Percentiles rank a stretch among this genome's conserved stretches.
Conservation (phyloP, 2,888 invertebrate species). For the Metacarcinus magister region DNA sequence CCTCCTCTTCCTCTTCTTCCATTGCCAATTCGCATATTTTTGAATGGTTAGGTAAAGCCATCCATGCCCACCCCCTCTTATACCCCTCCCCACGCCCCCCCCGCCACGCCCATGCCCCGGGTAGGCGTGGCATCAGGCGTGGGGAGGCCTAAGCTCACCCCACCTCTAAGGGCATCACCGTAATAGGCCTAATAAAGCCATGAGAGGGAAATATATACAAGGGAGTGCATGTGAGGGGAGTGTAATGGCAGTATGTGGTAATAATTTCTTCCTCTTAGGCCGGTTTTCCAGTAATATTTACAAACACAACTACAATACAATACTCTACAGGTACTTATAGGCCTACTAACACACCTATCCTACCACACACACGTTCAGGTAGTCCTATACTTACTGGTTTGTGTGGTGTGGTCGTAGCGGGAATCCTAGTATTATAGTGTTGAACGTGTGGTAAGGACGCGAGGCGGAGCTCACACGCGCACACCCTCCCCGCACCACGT, state of each 20-base stretch:
- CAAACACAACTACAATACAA: neutral
- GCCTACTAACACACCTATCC: neutral
- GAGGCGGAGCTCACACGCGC: neutral
- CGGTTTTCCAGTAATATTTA: constrained; percentile 28
- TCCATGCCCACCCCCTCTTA: neutral
- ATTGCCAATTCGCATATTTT: constrained; percentile 26
- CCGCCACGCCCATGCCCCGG: neutral
- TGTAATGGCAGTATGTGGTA: neutral
- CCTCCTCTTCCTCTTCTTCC: neutral
- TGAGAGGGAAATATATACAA: neutral
- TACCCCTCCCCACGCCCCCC: neutral
- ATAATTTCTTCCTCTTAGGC: neutral
- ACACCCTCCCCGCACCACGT: constrained; percentile 39
- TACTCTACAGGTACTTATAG: too few species aligned
- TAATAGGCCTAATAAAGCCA: neutral
- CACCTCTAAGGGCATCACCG: neutral
- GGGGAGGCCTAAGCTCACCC: neutral
- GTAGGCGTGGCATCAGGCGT: neutral
- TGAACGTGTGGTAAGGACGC: constrained; percentile 8
- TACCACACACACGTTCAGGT: neutral
- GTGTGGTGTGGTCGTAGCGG: neutral
- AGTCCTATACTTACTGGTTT: neutral
- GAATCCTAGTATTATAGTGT: neutral
- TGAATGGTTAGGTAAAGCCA: neutral
- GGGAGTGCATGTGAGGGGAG: neutral